phyloP scores from a whole-genome alignment of 2,113 vertebrate genomes.

The Lycaon pictus region DNA sequence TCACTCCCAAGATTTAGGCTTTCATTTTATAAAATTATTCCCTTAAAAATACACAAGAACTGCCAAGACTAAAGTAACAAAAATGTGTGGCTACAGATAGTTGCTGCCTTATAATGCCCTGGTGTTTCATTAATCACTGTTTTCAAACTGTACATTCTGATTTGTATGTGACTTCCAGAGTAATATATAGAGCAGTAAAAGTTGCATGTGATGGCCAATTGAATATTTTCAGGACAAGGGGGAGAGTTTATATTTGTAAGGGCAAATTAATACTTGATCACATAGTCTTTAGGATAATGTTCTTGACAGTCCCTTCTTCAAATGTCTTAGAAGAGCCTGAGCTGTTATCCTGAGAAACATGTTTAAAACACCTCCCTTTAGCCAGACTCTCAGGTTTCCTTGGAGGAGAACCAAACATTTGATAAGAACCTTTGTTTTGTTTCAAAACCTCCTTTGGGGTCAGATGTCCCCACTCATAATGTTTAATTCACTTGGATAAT shows the following conservation, averaged over 20 bases:
- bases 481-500: slow-evolving; percentile 43
- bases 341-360: neutral
- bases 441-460: slow-evolving; percentile 14
- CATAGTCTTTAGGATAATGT: neutral
- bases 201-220: neutral
- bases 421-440: slow-evolving; percentile 36
- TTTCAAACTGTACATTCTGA: neutral
- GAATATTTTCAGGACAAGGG: neutral
- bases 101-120: neutral
- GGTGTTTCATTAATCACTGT: neutral
- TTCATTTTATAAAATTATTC: slow-evolving; percentile 51
- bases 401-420: slow-evolving; percentile 42
- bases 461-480: slow-evolving; percentile 11
- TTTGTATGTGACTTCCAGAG: neutral
- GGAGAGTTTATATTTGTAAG: neutral
- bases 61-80: neutral
- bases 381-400: neutral
- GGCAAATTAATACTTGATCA: neutral
- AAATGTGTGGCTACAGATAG: neutral
- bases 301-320: neutral
- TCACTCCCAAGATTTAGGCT: slow-evolving; percentile 43
- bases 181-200: neutral
- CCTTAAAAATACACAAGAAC: slow-evolving; percentile 10
- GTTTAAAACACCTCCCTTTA: slow-evolving; percentile 36
- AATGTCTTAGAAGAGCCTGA: neutral